These are phyloP conservation scores for Neoaliturus tenellus DNA, from an alignment of 2,888 invertebrate genomes.

Conservation along the genomic window DNA sequence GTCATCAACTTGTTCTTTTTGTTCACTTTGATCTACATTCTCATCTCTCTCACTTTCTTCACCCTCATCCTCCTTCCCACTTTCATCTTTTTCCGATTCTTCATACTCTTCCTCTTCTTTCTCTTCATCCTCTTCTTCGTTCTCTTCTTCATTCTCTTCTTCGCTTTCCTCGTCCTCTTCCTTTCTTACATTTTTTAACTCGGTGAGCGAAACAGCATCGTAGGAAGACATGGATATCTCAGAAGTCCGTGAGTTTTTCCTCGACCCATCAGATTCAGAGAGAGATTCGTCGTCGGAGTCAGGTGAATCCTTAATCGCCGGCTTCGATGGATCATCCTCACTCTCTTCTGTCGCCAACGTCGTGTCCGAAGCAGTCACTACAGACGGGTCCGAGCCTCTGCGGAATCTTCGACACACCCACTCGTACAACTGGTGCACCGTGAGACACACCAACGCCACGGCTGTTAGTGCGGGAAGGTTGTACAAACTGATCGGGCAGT, in stretches of 20 bases:
- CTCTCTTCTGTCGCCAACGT: conserved; percentile 6
- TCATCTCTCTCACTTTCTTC: not conserved
- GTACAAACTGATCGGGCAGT: conserved; percentile 78
- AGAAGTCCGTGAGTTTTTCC: conserved; percentile 44
- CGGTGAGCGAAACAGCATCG: conserved; percentile 49
- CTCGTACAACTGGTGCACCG: conserved; percentile 75
- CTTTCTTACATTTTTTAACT: not conserved
- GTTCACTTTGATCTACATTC: not conserved
- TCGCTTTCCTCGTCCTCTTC: not conserved
- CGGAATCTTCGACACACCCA: not conserved
- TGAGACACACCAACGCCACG: conserved; percentile 74
- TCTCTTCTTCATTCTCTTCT: not conserved
- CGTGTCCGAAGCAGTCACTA: not conserved
- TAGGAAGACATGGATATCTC: conserved; percentile 54
- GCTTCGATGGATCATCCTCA: not conserved
- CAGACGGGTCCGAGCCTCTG: not conserved
- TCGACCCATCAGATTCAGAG: conserved; percentile 9
- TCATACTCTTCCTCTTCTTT: not conserved
- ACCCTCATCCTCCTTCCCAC: not conserved
- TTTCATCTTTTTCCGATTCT: not conserved
- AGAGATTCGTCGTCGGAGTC: conserved; percentile 13
- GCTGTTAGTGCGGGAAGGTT: conserved; percentile 77
- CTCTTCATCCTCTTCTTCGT: not conserved
- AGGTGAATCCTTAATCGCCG: conserved; percentile 12
- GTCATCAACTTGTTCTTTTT: not conserved